Evolutionary conservation across 1,140 invertebrate genomes (phyloP), one percentile per base, ranked within the genome.

Genomic region (Lucilia cuprina): DNA sequence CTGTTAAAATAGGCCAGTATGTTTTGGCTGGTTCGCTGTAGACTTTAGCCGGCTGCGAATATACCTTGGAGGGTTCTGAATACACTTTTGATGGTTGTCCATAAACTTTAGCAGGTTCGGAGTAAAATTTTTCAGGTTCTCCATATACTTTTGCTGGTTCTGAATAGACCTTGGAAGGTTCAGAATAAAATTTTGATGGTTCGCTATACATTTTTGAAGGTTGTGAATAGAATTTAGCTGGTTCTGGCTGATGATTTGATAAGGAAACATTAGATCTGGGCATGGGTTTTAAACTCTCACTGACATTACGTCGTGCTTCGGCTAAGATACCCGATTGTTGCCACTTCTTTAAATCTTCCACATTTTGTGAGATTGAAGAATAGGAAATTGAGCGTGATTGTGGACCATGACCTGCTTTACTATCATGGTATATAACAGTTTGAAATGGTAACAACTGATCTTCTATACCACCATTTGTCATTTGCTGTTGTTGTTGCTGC

Each of bases 101-200:
- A 85, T 95, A 95, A 2, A 95, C 91, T 87, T 94, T 94, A 0
- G 93, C 91, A 0, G 93, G 93, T 87, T 94, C 93, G 8, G 93
- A 92, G 82, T 94, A 94, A n/a, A 94, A 89, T 87, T 94, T 94
- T 2, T 94, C 92, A 5, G 94, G 94, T 91, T 94, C 93, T 30
- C 93, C 92, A 85, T 94, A 94, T 74, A 95, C 90, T 87, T 95
- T 94, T 0, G 94, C 92, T 0, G 94, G 94, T 85, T 95, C 93
- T 1, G 92, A 92, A 84, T 95, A 95, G 0, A 94, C 89, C 85
- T 93, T 93, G 12, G 93, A 92, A 2, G 94, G 94, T 86, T 94
- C 92, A 12, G 93, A 93, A 86, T 95, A 95, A 65, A 94, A 92
- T 84, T 93, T 93, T 10, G 92, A 91, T 0, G 93, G 92, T 84